A percentile compares a stretch with the other conserved stretches of the same genome.
Conservation (phyloP, 1,140 invertebrate species). For the Amphibalanus amphitrite region DNA sequence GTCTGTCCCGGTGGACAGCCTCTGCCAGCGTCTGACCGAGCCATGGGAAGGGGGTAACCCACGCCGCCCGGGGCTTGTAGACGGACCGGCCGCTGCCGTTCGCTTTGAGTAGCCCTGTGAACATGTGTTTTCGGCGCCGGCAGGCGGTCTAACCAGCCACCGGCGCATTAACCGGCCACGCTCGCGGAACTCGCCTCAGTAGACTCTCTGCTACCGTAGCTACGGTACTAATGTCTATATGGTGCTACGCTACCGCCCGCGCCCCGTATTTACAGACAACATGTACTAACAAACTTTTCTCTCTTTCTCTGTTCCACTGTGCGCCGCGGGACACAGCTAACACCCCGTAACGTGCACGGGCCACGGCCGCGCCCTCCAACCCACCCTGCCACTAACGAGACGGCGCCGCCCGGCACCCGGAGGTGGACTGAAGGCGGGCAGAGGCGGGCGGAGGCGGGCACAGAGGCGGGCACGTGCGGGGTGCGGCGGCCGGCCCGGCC, state of each 20-base stretch:
- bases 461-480: neutral
- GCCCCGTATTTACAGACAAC: neutral
- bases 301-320: neutral
- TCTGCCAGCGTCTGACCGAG: neutral
- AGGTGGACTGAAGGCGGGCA: too few species aligned
- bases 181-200: neutral
- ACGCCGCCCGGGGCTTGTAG: neutral
- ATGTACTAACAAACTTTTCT: constrained; percentile 1
- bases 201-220: neutral
- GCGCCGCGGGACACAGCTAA: neutral
- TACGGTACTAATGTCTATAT: neutral
- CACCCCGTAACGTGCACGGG: neutral
- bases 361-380: neutral
- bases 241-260: neutral
- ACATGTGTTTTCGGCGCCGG: neutral
- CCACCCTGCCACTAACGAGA: neutral
- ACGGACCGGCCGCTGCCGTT: neutral
- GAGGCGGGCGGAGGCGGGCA: too few species aligned
- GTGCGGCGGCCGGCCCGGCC: too few species aligned
- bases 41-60: too few species aligned
- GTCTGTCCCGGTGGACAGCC: neutral
- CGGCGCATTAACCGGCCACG: neutral
- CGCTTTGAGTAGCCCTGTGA: neutral
- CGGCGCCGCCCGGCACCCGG: too few species aligned
- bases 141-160: neutral